phyloP scores from a whole-genome alignment of 2,888 invertebrate species.

The Trissolcus japonicus region DNA sequence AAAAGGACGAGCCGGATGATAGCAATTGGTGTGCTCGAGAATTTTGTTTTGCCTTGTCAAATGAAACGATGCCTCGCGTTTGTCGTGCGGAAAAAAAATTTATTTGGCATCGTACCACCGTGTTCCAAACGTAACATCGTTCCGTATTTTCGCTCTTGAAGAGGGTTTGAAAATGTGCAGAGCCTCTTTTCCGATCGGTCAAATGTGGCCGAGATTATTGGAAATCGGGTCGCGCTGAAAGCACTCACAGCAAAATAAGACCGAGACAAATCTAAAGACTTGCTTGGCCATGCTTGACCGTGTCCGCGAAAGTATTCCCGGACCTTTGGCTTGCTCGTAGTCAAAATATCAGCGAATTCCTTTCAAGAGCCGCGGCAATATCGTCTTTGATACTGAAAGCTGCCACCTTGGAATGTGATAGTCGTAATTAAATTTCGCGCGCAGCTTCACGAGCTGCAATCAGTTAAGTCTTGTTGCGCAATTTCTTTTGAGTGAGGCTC shows the following conservation, averaged over 20 bases:
- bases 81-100: constrained; percentile 36
- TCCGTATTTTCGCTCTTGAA: constrained; percentile 32
- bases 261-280: constrained; percentile 50
- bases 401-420: constrained; percentile 29
- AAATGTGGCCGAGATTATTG: constrained; percentile 63
- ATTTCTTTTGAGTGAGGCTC: too few species aligned
- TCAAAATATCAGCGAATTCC: constrained; percentile 29
- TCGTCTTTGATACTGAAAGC: constrained; percentile 11
- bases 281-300: constrained; percentile 58
- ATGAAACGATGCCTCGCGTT: constrained; percentile 35
- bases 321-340: constrained; percentile 24
- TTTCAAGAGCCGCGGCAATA: constrained; percentile 12
- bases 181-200: constrained; percentile 45
- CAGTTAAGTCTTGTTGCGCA: not conserved
- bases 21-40: constrained; percentile 31
- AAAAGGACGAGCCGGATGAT: constrained; percentile 1
- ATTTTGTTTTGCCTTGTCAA: constrained; percentile 47
- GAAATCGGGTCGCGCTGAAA: constrained; percentile 62
- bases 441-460: too few species aligned
- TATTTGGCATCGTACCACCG: constrained; percentile 32
- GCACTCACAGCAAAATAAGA: constrained; percentile 37
- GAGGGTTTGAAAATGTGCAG: constrained; percentile 37
- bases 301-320: constrained; percentile 53
- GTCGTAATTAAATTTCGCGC: constrained; percentile 37
- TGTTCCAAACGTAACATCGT: constrained; percentile 19